Evolutionary conservation across 2,113 vertebrate species (phyloP).

Genomic region (Takifugu flavidus): DNA sequence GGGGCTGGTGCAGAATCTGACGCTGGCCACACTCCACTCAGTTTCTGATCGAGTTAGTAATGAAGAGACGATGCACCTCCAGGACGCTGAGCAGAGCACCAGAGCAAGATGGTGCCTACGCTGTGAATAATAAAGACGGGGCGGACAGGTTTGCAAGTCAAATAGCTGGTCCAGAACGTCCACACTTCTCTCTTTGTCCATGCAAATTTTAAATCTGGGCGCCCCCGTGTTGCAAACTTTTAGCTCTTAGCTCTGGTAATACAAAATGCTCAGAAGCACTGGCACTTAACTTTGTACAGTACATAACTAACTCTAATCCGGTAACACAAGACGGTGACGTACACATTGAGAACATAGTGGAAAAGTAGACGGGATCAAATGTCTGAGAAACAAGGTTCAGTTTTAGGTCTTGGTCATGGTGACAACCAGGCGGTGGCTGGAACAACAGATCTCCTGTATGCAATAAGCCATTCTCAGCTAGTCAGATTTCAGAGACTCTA

Average conservation of each 20-base stretch:
- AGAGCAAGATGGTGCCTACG: slow-evolving; percentile 18
- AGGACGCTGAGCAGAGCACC: slow-evolving; percentile 18
- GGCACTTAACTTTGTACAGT: slow-evolving; percentile 28
- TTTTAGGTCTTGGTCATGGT: slow-evolving; percentile 50
- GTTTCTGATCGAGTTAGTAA: slow-evolving; percentile 58
- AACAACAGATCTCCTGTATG: slow-evolving; percentile 32
- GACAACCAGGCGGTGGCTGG: slow-evolving; percentile 40
- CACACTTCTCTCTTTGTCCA: slow-evolving; percentile 60
- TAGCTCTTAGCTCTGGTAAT: slow-evolving; percentile 39
- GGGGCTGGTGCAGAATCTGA: slow-evolving; percentile 53
- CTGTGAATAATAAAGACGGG: slow-evolving; percentile 39
- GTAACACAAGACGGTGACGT: slow-evolving; percentile 41
- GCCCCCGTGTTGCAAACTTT: slow-evolving; percentile 21
- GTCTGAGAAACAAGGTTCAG: slow-evolving; percentile 52
- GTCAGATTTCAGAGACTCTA: slow-evolving; percentile 26
- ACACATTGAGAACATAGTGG: slow-evolving; percentile 16
- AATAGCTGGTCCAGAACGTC: slow-evolving; percentile 50
- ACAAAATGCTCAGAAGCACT: slow-evolving; percentile 34
- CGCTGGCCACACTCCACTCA: slow-evolving; percentile 41
- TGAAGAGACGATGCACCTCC: slow-evolving; percentile 19
- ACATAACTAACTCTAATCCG: slow-evolving; percentile 21
- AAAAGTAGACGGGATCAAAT: slow-evolving; percentile 43
- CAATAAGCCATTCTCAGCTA: slow-evolving; percentile 42
- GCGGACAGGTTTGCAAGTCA: slow-evolving; percentile 70
- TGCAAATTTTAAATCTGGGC: slow-evolving; percentile 68